phyloP scores from a whole-genome alignment of 2,888 invertebrate genomes.

The Leptopilina syphax region DNA sequence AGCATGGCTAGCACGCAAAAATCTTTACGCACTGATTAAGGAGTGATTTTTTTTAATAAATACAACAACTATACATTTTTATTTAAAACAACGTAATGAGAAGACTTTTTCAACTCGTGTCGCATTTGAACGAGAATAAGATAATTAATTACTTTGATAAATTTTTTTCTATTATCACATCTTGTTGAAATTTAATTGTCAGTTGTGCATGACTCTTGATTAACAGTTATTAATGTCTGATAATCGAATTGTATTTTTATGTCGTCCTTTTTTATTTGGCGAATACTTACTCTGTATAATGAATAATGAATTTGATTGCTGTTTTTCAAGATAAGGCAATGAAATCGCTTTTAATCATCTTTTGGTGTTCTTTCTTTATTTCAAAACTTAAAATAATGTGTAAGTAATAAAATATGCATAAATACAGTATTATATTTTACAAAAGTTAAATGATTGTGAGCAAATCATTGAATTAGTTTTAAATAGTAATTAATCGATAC shows the following conservation, averaged over 20 bases:
- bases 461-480: background rate
- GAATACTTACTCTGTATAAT: background rate
- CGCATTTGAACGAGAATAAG: slow-evolving; percentile 7
- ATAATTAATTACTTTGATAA: slow-evolving; percentile 44
- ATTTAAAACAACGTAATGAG: background rate
- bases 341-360: slow-evolving; percentile 26
- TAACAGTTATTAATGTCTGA: background rate
- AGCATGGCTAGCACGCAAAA: background rate
- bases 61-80: background rate
- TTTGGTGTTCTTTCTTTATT: slow-evolving; percentile 4
- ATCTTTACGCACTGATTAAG: slow-evolving; percentile 7
- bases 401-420: background rate
- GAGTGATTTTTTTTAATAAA: slow-evolving; percentile 16
- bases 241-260: background rate
- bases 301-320: background rate
- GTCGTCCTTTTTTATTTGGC: background rate
- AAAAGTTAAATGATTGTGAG: background rate
- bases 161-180: background rate
- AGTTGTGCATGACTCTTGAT: background rate
- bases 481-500: background rate
- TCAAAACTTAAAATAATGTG: background rate
- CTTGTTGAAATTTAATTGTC: background rate
- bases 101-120: background rate
- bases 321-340: slow-evolving; percentile 16
- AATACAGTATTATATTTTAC: slow-evolving; percentile 12